A percentile compares a stretch with the other conserved stretches of the same genome.
Conservation (phyloP, 1,140 invertebrate genomes). For the Lutraria rhynchaena region DNA sequence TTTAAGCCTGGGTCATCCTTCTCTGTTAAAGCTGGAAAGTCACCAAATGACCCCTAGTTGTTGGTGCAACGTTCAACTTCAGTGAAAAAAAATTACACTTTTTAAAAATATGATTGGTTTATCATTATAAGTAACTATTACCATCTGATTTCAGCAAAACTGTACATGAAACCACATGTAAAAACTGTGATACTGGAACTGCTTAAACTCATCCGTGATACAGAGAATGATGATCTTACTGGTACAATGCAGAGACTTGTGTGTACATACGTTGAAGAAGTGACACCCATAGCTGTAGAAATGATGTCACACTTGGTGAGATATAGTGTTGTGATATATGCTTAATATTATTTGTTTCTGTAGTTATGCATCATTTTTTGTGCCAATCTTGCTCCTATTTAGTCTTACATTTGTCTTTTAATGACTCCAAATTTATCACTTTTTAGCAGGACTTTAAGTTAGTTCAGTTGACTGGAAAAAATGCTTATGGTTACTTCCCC, state of each 20-base stretch:
- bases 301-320: constrained; percentile 94
- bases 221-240: constrained; percentile 98
- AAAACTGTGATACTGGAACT: constrained; percentile 86
- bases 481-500: no score
- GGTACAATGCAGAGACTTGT: constrained; percentile 98
- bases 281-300: constrained; percentile 96
- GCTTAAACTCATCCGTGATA: constrained; percentile 95
- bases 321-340: not conserved
- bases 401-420: no score
- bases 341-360: not conserved
- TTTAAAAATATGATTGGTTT: no score
- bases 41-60: no score
- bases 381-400: not conserved
- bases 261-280: constrained; percentile 94
- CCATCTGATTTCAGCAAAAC: constrained; percentile 85
- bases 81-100: no score
- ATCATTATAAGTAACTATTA: no score
- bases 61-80: no score
- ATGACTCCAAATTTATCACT: no score
- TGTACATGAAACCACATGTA: constrained; percentile 91
- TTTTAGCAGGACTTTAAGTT: no score
- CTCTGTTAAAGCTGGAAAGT: no score
- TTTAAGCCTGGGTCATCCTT: no score
- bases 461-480: no score
- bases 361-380: not conserved